Evolutionary conservation across 2,888 invertebrate species (phyloP), one percentile per base, ranked within the genome.

Genomic region (Atherix ibis): DNA sequence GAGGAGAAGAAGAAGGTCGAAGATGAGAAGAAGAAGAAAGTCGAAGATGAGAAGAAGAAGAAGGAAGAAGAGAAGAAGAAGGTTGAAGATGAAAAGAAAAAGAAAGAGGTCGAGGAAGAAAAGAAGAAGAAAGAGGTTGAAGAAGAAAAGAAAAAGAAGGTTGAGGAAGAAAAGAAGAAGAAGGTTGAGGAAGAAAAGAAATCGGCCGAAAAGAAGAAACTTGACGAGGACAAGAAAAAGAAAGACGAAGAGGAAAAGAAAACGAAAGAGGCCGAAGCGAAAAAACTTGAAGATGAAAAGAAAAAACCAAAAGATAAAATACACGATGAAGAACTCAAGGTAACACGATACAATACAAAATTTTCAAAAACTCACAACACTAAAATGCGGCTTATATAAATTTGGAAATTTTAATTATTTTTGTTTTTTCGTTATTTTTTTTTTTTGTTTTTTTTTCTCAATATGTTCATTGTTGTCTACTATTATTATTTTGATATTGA

Each of bases 41-140:
- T 66, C 39, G 65, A 65, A 39, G 56, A 65, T 2, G 64, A 67
- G 36, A 31, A 66, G 62, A 64, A 59, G 43, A 64, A 57, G 62
- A 63, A 58, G 52, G 49, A 54, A 38, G 50, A 54, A 44, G 61
- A 62, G 42, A 54, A 60, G 47, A 54, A 61, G 42, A 62, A 64
- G 54, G 59, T 54, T 44, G 59, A 61, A 44, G 54, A 43, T 13
- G 39, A 43, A 38, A 41, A 42, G 39, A 36, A 38, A 8, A 41
- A 42, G 39, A 36, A 38, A 9, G 39, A 42, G 35, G 26, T 41
- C 38, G 41, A 40, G 34, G 44, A 66, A 64, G 63, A 65, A 62
- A 64, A 59, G 43, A 65, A 56, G 63, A 62, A 58, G 51, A 49
- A 54, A 37, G 50, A 53, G 45, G 62, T 61, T 42, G 54, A 59